A percentile compares a stretch with the other conserved stretches of the same genome.
Evolutionary conservation across 2,888 invertebrate genomes (phyloP).

Genomic region (Venusia cambrica): DNA sequence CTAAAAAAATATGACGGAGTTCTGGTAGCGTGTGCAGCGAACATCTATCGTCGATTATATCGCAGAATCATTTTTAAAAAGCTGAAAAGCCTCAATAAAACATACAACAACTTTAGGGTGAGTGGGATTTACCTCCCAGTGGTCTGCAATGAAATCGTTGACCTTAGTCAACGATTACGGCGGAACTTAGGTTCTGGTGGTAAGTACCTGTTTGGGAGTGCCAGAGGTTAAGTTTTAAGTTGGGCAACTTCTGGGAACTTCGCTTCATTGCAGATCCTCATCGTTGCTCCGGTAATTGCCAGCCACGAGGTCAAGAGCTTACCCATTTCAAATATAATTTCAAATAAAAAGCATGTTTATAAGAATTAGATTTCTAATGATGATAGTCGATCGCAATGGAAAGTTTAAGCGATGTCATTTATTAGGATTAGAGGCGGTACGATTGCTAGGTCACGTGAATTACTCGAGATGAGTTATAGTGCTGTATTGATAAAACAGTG

Average conservation of each 20-base stretch:
- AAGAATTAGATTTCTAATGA: slow-evolving; percentile 12
- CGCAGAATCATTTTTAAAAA: slow-evolving; percentile 15
- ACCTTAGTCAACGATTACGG: too few species aligned
- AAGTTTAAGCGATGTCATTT: slow-evolving; percentile 21
- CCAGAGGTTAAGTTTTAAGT: too few species aligned
- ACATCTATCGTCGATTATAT: slow-evolving; percentile 19
- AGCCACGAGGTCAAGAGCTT: too few species aligned
- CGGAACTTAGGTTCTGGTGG: too few species aligned
- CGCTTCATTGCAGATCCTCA: too few species aligned
- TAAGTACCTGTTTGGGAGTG: too few species aligned
- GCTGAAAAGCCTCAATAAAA: slow-evolving; percentile 13
- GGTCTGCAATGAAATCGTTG: too few species aligned
- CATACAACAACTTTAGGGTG: too few species aligned
- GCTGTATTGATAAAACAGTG: slow-evolving; percentile 12
- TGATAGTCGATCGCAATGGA: slow-evolving; percentile 12
- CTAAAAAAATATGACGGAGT: slow-evolving; percentile 17
- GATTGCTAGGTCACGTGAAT: slow-evolving; percentile 11
- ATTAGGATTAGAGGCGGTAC: slow-evolving; percentile 15
- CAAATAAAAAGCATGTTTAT: slow-evolving; percentile 8
- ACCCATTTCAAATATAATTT: slow-evolving; percentile 12
- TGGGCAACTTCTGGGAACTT: too few species aligned
- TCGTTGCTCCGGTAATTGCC: too few species aligned
- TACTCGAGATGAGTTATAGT: slow-evolving; percentile 14
- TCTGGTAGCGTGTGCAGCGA: slow-evolving; percentile 24
- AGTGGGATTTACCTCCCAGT: too few species aligned